Percentiles rank a stretch among this genome's conserved stretches.
Evolutionary conservation across 2,797 vertebrate species (phyloP).

Genomic region (Spheniscus humboldti): DNA sequence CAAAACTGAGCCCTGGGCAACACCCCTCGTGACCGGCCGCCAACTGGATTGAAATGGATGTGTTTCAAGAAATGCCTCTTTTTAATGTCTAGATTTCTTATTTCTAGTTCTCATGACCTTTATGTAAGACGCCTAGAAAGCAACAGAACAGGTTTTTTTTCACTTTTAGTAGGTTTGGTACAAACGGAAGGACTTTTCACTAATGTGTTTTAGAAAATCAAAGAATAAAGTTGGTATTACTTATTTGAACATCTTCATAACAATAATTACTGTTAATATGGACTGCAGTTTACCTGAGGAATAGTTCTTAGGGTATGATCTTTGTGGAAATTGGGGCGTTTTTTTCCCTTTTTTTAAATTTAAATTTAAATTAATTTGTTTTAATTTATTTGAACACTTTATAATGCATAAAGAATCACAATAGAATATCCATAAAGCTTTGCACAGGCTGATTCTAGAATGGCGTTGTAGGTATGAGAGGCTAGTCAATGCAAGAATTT

Average conservation of each 20-base stretch:
- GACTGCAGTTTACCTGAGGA: background rate
- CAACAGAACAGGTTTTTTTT: background rate
- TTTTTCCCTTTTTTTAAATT: background rate
- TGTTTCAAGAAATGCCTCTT: background rate
- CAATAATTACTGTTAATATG: background rate
- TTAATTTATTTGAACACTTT: background rate
- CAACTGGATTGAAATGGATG: background rate
- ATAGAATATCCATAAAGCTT: background rate
- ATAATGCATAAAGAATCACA: background rate
- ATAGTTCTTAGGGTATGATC: background rate
- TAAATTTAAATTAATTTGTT: background rate
- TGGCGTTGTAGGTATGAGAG: background rate
- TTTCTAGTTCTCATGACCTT: background rate
- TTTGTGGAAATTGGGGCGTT: background rate
- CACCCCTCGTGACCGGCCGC: too few relatives aligned
- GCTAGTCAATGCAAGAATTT: background rate
- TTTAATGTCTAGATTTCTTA: background rate
- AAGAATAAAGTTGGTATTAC: background rate
- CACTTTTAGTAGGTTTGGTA: background rate
- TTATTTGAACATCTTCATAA: background rate
- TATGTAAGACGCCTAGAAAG: background rate
- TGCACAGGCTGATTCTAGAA: background rate
- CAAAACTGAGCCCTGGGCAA: too few relatives aligned
- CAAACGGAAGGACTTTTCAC: background rate
- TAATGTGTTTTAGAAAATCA: background rate